A percentile compares a stretch with the other conserved stretches of the same genome.
These are phyloP conservation scores for Hoplias malabaricus DNA, from an alignment of 2,113 vertebrate species.

Conservation along the genomic window DNA sequence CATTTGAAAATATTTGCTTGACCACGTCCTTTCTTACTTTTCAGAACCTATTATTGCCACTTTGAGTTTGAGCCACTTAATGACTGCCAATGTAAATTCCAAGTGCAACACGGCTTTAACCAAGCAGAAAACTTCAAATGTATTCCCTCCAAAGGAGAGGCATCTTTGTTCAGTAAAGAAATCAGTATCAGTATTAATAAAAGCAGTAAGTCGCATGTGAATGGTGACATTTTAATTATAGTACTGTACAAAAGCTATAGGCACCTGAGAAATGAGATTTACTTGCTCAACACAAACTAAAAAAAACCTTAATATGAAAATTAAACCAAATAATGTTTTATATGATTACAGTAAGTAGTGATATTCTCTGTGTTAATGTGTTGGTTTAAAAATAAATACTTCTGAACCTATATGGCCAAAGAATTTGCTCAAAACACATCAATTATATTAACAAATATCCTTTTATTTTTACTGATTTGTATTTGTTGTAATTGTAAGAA, in stretches of 20 bases:
- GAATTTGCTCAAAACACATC: too few relatives aligned
- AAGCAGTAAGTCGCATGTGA: conserved; percentile 55
- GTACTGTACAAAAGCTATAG: background rate
- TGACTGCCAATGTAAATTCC: conserved; percentile 46
- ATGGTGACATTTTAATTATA: background rate
- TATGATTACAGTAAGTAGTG: too few relatives aligned
- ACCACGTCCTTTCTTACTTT: background rate
- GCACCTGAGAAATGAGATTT: background rate
- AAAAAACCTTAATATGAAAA: too few relatives aligned
- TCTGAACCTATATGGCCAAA: too few relatives aligned
- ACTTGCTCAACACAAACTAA: too few relatives aligned
- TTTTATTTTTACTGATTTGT: too few relatives aligned
- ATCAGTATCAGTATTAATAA: accelerated
- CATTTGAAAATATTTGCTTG: too few relatives aligned
- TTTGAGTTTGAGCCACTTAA: background rate
- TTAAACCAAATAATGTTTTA: too few relatives aligned
- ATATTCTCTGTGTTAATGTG: too few relatives aligned
- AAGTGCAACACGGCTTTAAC: background rate
- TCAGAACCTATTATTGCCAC: background rate
- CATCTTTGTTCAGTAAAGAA: background rate
- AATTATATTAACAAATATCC: too few relatives aligned
- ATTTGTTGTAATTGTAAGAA: too few relatives aligned
- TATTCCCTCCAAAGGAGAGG: conserved; percentile 14
- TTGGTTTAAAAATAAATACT: too few relatives aligned
- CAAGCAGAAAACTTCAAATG: accelerated